Conservation (phyloP, 1,140 invertebrate genomes). For the Apis laboriosa region DNA sequence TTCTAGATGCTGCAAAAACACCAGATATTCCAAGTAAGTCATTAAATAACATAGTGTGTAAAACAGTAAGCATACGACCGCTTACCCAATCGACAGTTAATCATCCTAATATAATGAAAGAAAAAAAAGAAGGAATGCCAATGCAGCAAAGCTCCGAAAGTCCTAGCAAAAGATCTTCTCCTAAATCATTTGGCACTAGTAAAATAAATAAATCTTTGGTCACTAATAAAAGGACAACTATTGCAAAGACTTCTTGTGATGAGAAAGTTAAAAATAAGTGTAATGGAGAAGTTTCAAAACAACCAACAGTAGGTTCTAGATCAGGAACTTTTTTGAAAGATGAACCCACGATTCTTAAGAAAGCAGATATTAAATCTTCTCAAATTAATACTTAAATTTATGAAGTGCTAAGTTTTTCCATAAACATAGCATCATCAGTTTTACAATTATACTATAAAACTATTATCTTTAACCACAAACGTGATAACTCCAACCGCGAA, state of each 20-base stretch:
- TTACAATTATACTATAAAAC: constrained; percentile 35
- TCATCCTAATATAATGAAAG: constrained; percentile 52
- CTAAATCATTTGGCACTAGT: constrained; percentile 70
- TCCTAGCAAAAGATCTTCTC: constrained; percentile 74
- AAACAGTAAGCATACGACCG: constrained; percentile 48
- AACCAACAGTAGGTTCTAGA: constrained; percentile 80
- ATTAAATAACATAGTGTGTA: constrained; percentile 50
- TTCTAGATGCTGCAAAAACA: constrained; percentile 78
- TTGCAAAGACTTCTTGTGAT: constrained; percentile 59
- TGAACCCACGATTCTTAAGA: constrained; percentile 83
- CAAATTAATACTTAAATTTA: constrained; percentile 73
- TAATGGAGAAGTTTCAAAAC: constrained; percentile 72
- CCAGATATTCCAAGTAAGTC: constrained; percentile 72
- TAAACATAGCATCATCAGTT: constrained; percentile 15
- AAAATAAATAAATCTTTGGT: constrained; percentile 60
- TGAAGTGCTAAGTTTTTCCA: constrained; percentile 28
- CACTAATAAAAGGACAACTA: constrained; percentile 43
- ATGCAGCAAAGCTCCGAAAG: constrained; percentile 71
- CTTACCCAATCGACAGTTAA: constrained; percentile 38
- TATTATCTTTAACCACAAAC: constrained; percentile 57
- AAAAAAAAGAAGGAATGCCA: constrained; percentile 66
- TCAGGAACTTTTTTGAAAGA: constrained; percentile 89
- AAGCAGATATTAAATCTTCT: constrained; percentile 76
- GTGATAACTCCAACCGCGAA: constrained; percentile 65
- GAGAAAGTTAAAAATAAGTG: constrained; percentile 72